Conservation (phyloP, 2,888 invertebrate genomes). For the Cryptocheilus praepositus region DNA sequence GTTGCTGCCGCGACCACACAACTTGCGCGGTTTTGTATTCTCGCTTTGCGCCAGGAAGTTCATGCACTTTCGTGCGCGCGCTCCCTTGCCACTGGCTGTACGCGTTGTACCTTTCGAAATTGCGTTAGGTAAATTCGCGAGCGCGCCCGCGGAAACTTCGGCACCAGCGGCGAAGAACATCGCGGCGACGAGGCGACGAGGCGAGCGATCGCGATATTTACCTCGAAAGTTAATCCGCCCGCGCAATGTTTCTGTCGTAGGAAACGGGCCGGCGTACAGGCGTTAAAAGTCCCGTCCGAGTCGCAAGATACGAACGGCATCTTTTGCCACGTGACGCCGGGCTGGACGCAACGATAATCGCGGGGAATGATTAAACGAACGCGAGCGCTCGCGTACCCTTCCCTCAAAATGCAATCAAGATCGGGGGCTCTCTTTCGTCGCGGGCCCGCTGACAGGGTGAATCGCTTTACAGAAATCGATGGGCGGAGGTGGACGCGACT, state of each 20-base stretch:
- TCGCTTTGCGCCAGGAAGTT: constrained; percentile 52
- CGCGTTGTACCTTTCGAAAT: constrained; percentile 1
- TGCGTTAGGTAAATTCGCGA: constrained; percentile 4
- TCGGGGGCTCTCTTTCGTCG: too few relatives aligned
- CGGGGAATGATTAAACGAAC: too few relatives aligned
- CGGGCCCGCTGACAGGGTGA: too few relatives aligned
- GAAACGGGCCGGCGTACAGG: too few relatives aligned
- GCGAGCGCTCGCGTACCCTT: too few relatives aligned
- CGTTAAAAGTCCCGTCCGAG: too few relatives aligned
- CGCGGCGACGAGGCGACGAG: neutral
- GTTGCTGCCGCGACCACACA: constrained; percentile 25
- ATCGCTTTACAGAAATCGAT: too few relatives aligned
- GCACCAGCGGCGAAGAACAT: neutral
- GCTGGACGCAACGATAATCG: too few relatives aligned
- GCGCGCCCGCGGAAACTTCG: neutral
- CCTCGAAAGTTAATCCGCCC: constrained; percentile 2
- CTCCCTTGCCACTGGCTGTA: neutral
- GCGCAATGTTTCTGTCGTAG: neutral
- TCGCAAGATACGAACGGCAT: too few relatives aligned
- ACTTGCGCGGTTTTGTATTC: constrained; percentile 49
- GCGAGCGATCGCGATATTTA: constrained; percentile 5
- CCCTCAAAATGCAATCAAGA: too few relatives aligned
- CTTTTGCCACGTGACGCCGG: too few relatives aligned
- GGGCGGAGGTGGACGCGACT: too few relatives aligned
- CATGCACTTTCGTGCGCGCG: constrained; percentile 53